Evolutionary conservation across 2,797 vertebrate species (phyloP).

Genomic region (Sebastes umbrosus): DNA sequence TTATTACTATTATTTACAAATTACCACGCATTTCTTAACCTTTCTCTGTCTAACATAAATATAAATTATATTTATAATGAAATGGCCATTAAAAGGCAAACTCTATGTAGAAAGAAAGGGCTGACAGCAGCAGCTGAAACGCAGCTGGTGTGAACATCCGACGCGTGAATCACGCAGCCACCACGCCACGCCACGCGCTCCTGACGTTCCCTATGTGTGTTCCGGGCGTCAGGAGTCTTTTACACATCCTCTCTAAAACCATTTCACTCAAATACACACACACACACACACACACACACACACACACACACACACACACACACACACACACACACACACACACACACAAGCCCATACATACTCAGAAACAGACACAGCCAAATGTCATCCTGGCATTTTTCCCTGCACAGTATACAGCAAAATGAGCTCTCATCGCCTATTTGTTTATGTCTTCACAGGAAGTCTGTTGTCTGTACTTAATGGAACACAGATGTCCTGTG

Average conservation of each 20-base stretch:
- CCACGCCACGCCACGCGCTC: too few relatives aligned
- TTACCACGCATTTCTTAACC: too few relatives aligned
- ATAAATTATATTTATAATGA: too few relatives aligned
- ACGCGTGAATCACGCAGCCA: too few relatives aligned
- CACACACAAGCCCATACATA: not conserved
- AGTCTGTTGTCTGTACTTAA: constrained; percentile 53
- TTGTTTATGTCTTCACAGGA: constrained; percentile 67
- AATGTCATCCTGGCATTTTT: constrained; percentile 54
- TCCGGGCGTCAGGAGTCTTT: not conserved
- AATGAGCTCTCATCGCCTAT: constrained; percentile 70
- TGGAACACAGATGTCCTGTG: constrained; percentile 25
- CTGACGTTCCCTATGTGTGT: too few relatives aligned
- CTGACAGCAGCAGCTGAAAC: too few relatives aligned
- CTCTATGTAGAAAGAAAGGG: too few relatives aligned
- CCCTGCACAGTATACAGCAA: constrained; percentile 58
- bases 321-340: not conserved
- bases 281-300: not conserved
- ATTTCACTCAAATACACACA: not conserved
- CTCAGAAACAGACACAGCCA: constrained; percentile 7
- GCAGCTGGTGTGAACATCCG: too few relatives aligned
- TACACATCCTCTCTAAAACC: not conserved
- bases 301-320: not conserved
- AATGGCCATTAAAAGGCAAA: too few relatives aligned
- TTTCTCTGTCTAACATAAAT: too few relatives aligned
- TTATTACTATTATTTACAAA: too few relatives aligned